Base-by-base conservation (phyloP, 2,888 invertebrate species). In the Hypolimnas misippus region DNA sequence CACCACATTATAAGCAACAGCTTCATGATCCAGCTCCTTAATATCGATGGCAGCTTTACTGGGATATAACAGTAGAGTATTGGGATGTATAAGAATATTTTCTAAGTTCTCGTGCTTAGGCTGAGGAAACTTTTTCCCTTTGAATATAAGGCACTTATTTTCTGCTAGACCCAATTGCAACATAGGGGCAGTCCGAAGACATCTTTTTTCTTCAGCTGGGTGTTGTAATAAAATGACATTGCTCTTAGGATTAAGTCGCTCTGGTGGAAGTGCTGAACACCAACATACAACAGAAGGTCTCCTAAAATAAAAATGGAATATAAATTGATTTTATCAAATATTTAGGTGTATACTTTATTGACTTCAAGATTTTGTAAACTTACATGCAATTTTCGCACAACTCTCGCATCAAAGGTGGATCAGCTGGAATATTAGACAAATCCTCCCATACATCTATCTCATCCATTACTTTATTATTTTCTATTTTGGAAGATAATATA, bases 151-250 rank as follows among this genome's bases (percentile, higher is more conserved):
- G 89, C 98, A 98, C 87, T 96, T 96, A 57, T 94, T 95, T 57
- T 94, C 85, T 51, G 93, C 91, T 65, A 98, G 85, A 29, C 97
- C 96, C 56, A 97, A 90, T 73, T 95, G 93, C 33, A 98, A 89
- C 96, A 98, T 98, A 10, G 97, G 96, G 14, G 97, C 98, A 31
- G 98, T 98, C 56, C 97, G 94, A 49, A 98, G 92, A 74, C 97
- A 96, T 72, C 98, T 93, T 79, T 97, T 96, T 78, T 97, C 97
- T 93, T 98, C 98, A 65, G 97, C 97, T 12, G 98, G 98, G 90
- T 98, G 98, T 84, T 98, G 98, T 6, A 98, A 91, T 63, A 98
- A 93, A 70, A 97, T 94, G 51, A 98, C 93, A 73, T 93, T 94
- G 63, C 96, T 96, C 57, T 91, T 89, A 12, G 97, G 95, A 59